Evolutionary conservation across 1,140 invertebrate genomes (phyloP), one percentile per base, ranked within the genome.

Genomic region (Orchesella cincta): DNA sequence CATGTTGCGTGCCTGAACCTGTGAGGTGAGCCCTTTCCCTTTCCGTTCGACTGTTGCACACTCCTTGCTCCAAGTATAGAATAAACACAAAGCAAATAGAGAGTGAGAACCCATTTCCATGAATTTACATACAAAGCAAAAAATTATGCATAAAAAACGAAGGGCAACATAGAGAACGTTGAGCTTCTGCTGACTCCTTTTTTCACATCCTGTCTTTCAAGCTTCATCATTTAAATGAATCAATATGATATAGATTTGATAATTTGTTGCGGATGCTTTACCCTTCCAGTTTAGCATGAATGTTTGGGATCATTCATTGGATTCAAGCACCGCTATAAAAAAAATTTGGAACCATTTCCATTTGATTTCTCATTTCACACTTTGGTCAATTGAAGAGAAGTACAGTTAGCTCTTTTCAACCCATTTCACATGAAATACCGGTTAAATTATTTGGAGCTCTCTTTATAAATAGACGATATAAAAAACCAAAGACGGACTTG

Each of bases 311-410:
- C n/a, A n/a, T n/a, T n/a, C n/a, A n/a, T n/a, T n/a, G n/a, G n/a
- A n/a, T n/a, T n/a, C n/a, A n/a, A n/a, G n/a, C n/a, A n/a, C n/a
- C n/a, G n/a, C n/a, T n/a, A 57, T 57, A 23, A 14, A 8, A 57
- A n/a, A 57, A 12, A 26, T 57, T 26, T 62, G 31, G 34, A 75
- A 46, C 35, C 62, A 16, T 75, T 76, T 76, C 57, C 75, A 51
- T 76, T 31, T 71, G 62, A 76, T 76, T 76, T 76, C 75, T 46
- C 64, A 76, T 71, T 76, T 76, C 64, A 76, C 75, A 76, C 75
- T 76, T 39, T 64, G 62, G 62, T 76, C 64, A 76, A n/a, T 26
- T 57, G 8, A 14, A 57, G n/a, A n/a, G n/a, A n/a, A n/a, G n/a
- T n/a, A n/a, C n/a, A n/a, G n/a, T n/a, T n/a, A n/a, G n/a, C n/a